Percentiles rank a stretch among this genome's conserved stretches.
Evolutionary conservation across 2,888 invertebrate species (phyloP).

Genomic region (Schizotus pectinicornis): DNA sequence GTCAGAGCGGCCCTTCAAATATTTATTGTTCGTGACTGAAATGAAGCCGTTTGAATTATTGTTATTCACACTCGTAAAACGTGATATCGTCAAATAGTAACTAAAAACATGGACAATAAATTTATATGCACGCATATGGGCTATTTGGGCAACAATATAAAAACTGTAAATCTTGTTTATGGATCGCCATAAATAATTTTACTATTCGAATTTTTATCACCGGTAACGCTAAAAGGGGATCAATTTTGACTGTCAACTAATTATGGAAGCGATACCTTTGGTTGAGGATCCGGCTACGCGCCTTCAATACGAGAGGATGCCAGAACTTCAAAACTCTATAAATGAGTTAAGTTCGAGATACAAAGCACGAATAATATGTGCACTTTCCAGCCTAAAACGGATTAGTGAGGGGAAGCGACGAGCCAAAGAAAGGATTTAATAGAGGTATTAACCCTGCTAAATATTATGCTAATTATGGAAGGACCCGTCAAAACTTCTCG

Average conservation of each 20-base stretch:
- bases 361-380: too few species aligned
- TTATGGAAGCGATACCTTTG: not conserved
- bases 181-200: conserved; percentile 9
- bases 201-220: not conserved
- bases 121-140: conserved; percentile 14
- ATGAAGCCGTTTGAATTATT: conserved; percentile 20
- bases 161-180: conserved; percentile 18
- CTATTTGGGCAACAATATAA: conserved; percentile 3
- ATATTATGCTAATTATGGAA: too few species aligned
- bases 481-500: too few species aligned
- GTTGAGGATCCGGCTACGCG: not conserved
- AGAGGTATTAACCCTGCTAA: too few species aligned
- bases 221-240: not conserved
- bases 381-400: too few species aligned
- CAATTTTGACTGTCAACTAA: not conserved
- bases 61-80: conserved; percentile 23
- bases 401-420: too few species aligned
- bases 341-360: too few species aligned
- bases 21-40: conserved; percentile 18
- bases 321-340: too few species aligned
- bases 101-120: conserved; percentile 22
- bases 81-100: conserved; percentile 14
- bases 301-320: not conserved
- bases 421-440: too few species aligned
- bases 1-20: conserved; percentile 2